Evolutionary conservation across 1,140 invertebrate species (phyloP), one percentile per base, ranked within the genome.

Genomic region (Papilio helenus): DNA sequence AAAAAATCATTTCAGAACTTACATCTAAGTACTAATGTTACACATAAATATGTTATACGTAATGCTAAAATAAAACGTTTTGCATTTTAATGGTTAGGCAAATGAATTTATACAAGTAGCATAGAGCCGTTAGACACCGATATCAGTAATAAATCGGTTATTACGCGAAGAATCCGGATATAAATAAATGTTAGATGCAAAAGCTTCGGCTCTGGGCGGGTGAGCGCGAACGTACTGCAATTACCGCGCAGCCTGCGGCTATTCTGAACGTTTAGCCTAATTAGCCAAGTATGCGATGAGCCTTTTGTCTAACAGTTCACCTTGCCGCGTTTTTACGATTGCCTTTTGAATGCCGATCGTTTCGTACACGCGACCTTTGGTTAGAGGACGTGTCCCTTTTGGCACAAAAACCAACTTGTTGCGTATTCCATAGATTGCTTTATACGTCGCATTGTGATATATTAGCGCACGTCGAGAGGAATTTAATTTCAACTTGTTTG

Each of bases 271-370:
- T 85, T 85, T 86, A 87, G 83, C 87, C 86, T 92, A 93, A 93
- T 93, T 93, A 92, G 84, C 87, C 83, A 89, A 89, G 86, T 88
- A 87, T 85, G 84, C 90, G 92, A 92, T 92, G 91, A 87, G 90
- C 88, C 91, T 94, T 39, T 93, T 93, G 90, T 92, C 88, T 94
- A 93, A 92, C 89, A 89, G 83, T 84, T 94, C 91, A 91, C 91
- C 91, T 92, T 92, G 91, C 86, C 84, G 74, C 81, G 79, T 91
- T 90, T 92, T 92, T 90, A 90, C 84, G 81, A 84, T 80, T 86
- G 81, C 46, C 84, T 86, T 88, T 88, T 86, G 85, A 86, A 85
- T 86, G 83, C 83, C 84, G 84, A 82, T 88, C 83, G 83, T 86
- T 89, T 87, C 83, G 83, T 84, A 82, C 79, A 81, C 79, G 84